Conservation (phyloP, 2,797 vertebrate species). For the Australoheros facetus region DNA sequence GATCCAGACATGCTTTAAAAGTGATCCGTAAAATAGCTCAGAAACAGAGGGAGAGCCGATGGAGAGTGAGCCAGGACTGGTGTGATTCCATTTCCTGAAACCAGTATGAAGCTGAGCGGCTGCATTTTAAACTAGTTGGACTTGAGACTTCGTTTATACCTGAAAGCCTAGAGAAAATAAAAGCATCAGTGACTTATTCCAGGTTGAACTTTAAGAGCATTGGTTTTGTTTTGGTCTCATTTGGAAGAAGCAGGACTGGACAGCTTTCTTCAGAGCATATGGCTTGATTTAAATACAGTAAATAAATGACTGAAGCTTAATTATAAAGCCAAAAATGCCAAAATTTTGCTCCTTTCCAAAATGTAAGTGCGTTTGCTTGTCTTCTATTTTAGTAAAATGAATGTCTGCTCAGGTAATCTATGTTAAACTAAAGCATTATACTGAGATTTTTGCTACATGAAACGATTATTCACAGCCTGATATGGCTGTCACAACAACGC, state of each 20-base stretch:
- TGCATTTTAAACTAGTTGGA: not conserved
- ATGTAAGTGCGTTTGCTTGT: not conserved
- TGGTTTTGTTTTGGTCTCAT: not conserved
- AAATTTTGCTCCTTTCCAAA: not conserved
- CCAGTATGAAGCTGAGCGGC: not conserved
- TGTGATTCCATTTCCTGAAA: not conserved
- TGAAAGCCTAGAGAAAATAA: not conserved
- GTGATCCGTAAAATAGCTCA: not conserved
- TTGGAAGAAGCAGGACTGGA: accelerated
- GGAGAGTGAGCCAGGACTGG: not conserved
- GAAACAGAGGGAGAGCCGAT: not conserved
- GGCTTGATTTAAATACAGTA: not conserved
- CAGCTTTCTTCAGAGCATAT: not conserved
- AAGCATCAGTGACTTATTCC: not conserved
- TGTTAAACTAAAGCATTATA: not conserved
- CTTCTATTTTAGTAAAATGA: not conserved
- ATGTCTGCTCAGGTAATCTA: not conserved
- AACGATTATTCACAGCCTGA: not conserved
- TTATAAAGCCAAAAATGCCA: not conserved
- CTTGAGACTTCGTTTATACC: accelerated
- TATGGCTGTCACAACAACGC: not conserved
- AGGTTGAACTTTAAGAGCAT: accelerated
- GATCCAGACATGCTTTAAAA: not conserved
- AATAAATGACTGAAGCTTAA: not conserved
- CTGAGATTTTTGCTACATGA: not conserved